These are phyloP conservation scores for Poecilia latipinna DNA, from an alignment of 2,113 vertebrate species.

Conservation along the genomic window DNA sequence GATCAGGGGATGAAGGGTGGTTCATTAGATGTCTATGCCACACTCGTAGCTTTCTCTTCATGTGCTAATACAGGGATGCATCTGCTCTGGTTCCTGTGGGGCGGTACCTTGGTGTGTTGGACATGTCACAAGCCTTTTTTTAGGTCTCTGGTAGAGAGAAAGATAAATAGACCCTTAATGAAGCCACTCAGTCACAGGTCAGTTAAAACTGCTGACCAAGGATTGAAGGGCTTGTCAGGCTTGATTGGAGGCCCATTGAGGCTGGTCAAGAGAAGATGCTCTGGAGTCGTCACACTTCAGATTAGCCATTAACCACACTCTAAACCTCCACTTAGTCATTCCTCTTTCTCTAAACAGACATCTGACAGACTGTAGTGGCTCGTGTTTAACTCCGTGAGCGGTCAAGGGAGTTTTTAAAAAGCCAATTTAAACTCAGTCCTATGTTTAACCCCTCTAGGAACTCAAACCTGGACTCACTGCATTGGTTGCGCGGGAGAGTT, in stretches of 20 bases:
- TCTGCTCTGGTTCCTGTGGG: slow-evolving; percentile 48
- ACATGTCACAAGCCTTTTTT: slow-evolving; percentile 62
- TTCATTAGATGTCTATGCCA: not conserved
- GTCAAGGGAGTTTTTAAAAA: slow-evolving; percentile 70
- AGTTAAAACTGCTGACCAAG: slow-evolving; percentile 74
- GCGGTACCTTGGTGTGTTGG: slow-evolving; percentile 53
- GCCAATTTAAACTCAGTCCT: slow-evolving; percentile 69
- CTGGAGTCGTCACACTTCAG: slow-evolving; percentile 63
- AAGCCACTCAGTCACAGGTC: slow-evolving; percentile 76
- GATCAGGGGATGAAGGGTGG: not conserved
- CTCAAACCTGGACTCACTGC: slow-evolving; percentile 49
- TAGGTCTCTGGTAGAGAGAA: slow-evolving; percentile 51
- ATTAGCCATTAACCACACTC: slow-evolving; percentile 68
- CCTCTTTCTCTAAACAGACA: slow-evolving; percentile 59
- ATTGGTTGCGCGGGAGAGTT: slow-evolving; percentile 32
- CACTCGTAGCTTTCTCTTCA: slow-evolving; percentile 5
- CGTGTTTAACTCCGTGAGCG: slow-evolving; percentile 62
- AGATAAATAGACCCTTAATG: slow-evolving; percentile 78
- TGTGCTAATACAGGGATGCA: slow-evolving; percentile 43
- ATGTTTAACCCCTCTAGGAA: slow-evolving; percentile 69
- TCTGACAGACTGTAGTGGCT: slow-evolving; percentile 59
- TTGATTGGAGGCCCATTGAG: slow-evolving; percentile 67
- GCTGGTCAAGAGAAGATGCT: slow-evolving; percentile 41
- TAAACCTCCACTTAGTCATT: slow-evolving; percentile 53
- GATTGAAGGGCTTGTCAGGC: slow-evolving; percentile 61